phyloP scores from a whole-genome alignment of 2,113 vertebrate species.

The Thamnophis sirtalis region DNA sequence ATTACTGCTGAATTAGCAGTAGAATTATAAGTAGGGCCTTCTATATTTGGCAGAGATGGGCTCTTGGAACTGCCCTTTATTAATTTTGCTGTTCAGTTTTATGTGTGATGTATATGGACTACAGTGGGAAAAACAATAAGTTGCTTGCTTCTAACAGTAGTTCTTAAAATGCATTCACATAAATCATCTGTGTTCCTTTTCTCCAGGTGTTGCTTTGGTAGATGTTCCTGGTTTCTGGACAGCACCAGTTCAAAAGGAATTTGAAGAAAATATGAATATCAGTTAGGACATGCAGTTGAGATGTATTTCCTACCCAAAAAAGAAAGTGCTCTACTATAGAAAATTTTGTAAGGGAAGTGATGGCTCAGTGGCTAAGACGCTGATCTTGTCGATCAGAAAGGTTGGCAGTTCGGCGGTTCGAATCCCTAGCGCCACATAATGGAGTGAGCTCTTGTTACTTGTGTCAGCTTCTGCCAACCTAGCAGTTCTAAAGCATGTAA shows the following conservation, averaged over 20 bases:
- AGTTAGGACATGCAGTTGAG: background rate
- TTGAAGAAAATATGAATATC: background rate
- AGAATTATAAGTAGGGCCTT: background rate
- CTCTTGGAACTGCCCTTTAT: background rate
- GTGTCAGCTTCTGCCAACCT: too few species aligned
- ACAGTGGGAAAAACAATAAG: background rate
- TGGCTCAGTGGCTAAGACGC: too few species aligned
- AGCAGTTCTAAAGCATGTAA: too few species aligned
- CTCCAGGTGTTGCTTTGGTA: background rate
- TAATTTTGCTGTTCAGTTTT: background rate
- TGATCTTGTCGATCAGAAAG: too few species aligned
- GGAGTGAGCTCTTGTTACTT: too few species aligned
- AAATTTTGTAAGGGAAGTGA: background rate
- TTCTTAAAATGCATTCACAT: background rate
- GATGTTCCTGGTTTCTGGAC: background rate
- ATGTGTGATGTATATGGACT: background rate
- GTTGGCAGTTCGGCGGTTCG: too few species aligned
- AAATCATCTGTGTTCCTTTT: background rate
- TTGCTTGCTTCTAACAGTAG: background rate
- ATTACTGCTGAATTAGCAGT: background rate
- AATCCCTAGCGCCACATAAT: too few species aligned
- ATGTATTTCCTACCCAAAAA: background rate
- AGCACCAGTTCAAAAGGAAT: background rate
- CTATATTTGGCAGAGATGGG: background rate
- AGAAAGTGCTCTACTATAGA: background rate